Evolutionary conservation across 2,797 vertebrate genomes (phyloP).

Genomic region (Sciurus vulgaris): DNA sequence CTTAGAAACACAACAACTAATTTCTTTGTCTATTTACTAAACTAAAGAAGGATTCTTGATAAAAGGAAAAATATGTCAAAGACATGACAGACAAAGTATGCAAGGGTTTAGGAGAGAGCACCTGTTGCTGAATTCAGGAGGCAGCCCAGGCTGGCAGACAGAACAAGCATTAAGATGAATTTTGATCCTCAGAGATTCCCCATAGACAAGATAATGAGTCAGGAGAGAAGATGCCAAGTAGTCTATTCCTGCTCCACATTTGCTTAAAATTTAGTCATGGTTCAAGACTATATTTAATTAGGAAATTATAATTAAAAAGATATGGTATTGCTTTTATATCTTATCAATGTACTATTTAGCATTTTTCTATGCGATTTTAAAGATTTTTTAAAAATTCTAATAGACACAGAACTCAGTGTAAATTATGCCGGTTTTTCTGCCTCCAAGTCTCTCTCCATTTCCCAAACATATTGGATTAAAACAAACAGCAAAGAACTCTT

Average conservation of each 20-base stretch:
- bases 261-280: neutral
- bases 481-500: neutral
- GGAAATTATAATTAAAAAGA: neutral
- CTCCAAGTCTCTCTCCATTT: neutral
- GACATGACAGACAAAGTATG: neutral
- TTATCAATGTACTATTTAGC: neutral
- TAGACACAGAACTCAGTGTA: neutral
- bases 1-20: neutral
- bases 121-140: neutral
- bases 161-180: neutral
- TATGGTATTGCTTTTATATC: neutral
- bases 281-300: conserved; percentile 17
- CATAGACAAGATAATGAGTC: neutral
- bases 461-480: neutral
- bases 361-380: neutral
- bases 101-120: neutral
- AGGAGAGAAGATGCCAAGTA: neutral
- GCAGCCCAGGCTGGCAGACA: neutral
- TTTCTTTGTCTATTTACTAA: neutral
- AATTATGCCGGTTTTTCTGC: neutral
- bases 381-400: neutral
- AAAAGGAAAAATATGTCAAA: neutral
- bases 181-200: neutral
- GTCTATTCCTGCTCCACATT: neutral
- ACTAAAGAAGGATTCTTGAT: neutral